These are phyloP conservation scores for Aricia agestis DNA, from an alignment of 1,140 invertebrate genomes.

Conservation along the genomic window DNA sequence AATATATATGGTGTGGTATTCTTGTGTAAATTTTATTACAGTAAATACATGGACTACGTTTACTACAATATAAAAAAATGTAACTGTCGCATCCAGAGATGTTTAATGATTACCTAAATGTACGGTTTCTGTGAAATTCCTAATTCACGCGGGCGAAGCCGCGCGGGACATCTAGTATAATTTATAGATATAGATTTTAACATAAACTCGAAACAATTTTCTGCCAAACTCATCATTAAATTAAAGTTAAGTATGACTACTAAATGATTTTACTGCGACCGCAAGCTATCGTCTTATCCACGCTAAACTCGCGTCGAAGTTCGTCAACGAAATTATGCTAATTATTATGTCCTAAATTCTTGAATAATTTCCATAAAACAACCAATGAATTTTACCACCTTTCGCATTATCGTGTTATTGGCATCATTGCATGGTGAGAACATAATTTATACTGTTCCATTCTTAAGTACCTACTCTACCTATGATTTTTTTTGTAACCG, in stretches of 20 bases:
- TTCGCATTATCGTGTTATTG: neutral
- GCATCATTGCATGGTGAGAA: neutral
- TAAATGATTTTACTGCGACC: no score
- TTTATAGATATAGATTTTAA: no score
- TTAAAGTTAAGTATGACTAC: no score
- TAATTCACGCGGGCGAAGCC: no score
- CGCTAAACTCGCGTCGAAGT: neutral
- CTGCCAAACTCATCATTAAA: no score
- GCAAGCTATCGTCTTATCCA: neutral
- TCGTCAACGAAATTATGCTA: neutral
- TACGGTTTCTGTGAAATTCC: no score
- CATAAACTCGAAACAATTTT: no score
- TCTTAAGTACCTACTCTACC: no score
- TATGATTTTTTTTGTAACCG: neutral
- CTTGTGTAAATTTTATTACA: neutral
- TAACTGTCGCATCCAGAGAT: no score
- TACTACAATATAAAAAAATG: no score
- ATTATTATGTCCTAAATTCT: neutral
- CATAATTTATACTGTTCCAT: neutral
- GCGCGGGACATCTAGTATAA: no score
- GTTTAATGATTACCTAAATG: no score
- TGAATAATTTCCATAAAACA: neutral
- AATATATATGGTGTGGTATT: neutral
- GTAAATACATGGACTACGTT: neutral
- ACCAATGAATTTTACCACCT: neutral